Evolutionary conservation across 37 sponge, comb jelly and placozoan species (phyloP).

Genomic region (Cliona cf. orientalis): DNA sequence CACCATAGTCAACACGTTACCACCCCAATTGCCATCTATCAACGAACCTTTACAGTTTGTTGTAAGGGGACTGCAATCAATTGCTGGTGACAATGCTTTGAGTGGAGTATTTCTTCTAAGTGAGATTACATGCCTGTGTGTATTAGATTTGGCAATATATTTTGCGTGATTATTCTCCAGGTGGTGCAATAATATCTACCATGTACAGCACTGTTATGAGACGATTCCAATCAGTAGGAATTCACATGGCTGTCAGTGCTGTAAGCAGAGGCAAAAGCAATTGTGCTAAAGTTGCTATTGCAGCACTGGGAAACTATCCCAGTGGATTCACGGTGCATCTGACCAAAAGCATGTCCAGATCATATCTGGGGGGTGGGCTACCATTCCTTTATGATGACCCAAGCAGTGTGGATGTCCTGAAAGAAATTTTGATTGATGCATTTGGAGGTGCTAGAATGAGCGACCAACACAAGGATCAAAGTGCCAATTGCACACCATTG

Average conservation of each 20-base stretch:
- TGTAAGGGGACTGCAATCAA: background rate
- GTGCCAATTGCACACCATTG: conserved; percentile 14
- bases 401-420: conserved; percentile 14
- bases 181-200: conserved; percentile 30
- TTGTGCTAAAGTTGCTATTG: conserved; percentile 25
- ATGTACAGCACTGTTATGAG: background rate
- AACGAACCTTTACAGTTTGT: background rate
- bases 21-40: background rate
- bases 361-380: conserved; percentile 5
- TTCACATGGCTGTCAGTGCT: conserved; percentile 4
- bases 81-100: conserved; percentile 31
- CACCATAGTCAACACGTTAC: conserved; percentile 5
- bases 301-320: conserved; percentile 23
- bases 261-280: conserved; percentile 46
- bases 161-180: background rate
- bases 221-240: conserved; percentile 12
- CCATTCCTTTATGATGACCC: conserved; percentile 43
- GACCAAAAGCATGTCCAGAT: conserved; percentile 17
- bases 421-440: conserved; percentile 30
- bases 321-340: conserved; percentile 4
- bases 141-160: background rate
- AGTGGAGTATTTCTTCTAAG: conserved; percentile 36
- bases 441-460: conserved; percentile 32
- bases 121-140: background rate
- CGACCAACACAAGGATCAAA: background rate